Evolutionary conservation across 2,888 invertebrate species (phyloP), one percentile per base, ranked within the genome.

Genomic region (Selenia dentaria): DNA sequence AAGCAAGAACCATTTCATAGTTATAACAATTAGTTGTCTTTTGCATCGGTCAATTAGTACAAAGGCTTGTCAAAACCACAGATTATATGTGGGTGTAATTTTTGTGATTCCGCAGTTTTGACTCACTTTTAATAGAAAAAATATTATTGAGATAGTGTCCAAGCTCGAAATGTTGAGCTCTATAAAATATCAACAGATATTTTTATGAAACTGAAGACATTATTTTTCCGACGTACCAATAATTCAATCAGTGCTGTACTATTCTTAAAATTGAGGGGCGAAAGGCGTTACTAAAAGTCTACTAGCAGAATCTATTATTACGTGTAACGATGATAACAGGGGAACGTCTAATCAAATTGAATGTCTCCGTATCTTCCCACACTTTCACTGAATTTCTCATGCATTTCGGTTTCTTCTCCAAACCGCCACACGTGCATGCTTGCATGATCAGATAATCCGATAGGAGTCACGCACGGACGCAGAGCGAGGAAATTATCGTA

Each of bases 321-420:
- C 10, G 36, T 36, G 31, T 36, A 38, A 24, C 2, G 24, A 10
- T 28, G 10, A 32, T 27, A 16, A 25, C 14, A 14, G 4, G 24
- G 26, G 12, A 26, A 32, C 42, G 24, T 18, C 12, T 31, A 10
- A 29, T 26, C 27, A 32, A 34, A 35, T 22, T 28, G 11, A 27
- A 14, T 24, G 25, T 35, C 16, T 41, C 26, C 24, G 8, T 38
- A 22, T 44, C 28, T 34, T 43, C 33, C 16, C 28, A 32, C 33
- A 48, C 47, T 48, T 48, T 48, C 47, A 42, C 47, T 41, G 8
- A 14, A 41, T 33, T 9, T 48, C 37, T 48, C 33, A 42, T 38
- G 41, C 41, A 38, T 48, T 48, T 48, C 47, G 37, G 32, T 48
- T 48, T 34, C 20, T 36, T 41, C 16, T 14, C 31, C 35, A 16